A percentile compares a stretch with the other conserved stretches of the same genome.
phyloP scores from a whole-genome alignment of 2,888 invertebrate species.

The Carabus problematicus region DNA sequence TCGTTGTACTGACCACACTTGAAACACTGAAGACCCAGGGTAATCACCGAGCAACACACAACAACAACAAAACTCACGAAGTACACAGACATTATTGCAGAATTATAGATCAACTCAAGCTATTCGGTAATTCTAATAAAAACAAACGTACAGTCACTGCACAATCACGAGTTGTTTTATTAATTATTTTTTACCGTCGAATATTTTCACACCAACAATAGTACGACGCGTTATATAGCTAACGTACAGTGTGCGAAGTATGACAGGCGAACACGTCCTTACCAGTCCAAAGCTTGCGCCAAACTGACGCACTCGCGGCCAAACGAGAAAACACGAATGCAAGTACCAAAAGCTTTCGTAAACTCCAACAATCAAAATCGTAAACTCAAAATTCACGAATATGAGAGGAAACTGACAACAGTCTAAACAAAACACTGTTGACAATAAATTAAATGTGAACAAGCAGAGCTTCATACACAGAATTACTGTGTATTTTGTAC shows the following conservation, averaged over 20 bases:
- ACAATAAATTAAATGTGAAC: too few relatives aligned
- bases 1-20: conserved; percentile 86
- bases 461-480: too few relatives aligned
- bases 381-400: neutral
- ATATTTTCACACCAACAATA: too few relatives aligned
- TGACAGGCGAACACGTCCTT: conserved; percentile 12
- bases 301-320: conserved; percentile 20
- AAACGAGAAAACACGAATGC: conserved; percentile 1
- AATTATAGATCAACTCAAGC: neutral
- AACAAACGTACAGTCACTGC: neutral
- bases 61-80: conserved; percentile 44
- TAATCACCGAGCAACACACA: conserved; percentile 49
- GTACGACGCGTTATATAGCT: too few relatives aligned
- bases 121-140: neutral
- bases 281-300: conserved; percentile 2
- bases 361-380: too few relatives aligned
- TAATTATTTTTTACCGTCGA: too few relatives aligned
- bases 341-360: neutral
- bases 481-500: too few relatives aligned
- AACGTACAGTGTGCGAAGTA: too few relatives aligned
- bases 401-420: neutral
- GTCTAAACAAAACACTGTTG: too few relatives aligned
- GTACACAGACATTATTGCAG: conserved; percentile 20
- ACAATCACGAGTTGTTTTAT: too few relatives aligned
- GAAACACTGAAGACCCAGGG: conserved; percentile 70